Base-by-base conservation (phyloP, 2,113 vertebrate genomes). In the Pavo muticus region DNA sequence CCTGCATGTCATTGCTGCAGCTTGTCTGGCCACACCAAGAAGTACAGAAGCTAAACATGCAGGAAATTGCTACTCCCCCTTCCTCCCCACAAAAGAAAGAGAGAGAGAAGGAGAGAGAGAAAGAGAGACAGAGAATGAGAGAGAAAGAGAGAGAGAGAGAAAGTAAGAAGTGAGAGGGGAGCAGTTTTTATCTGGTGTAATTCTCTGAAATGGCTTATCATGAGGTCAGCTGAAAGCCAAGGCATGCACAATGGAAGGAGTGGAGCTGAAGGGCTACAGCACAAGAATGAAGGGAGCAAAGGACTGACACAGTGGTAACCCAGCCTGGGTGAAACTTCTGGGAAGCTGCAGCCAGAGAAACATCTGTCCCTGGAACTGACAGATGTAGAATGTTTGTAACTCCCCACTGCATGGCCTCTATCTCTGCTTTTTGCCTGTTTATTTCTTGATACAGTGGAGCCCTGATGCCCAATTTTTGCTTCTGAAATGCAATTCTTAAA, bases 171-270 rank as follows among this genome's bases (percentile, higher is more conserved):
- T 32, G 14, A 37, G 39, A 48, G 32, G 75, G 17, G 76, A 21
- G 69, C 11, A 60, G 50, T 42, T 90, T 93, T 90, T 57, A 88
- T 32, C 83, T 57, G 57, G 19, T 84, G 77, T 78, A 81, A 68
- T 45, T 78, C 50, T 60, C 69, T 71, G 67, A 93, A 92, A 93
- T n/a, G 29, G 25, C 48, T 94, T 96, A 84, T 88, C 45, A 10
- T 30, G 63, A 84, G 72, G 69, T 50, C 84, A 88, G 73, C 77
- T 84, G 75, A 70, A 88, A 88, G 69, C 56, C 88, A 70, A 42
- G 35, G 13, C 44, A 50, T 0, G 7, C 63, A 90, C 72, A 86
- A 37, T 47, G 56, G 65, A 84, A 54, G 78, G 71, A 96, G 68
- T 74, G 50, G 68, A 94, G 54, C 45, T 57, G n/a, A 6, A 76